Conservation (phyloP, 92 coral and sea anemone genomes). For the Diadumene lineata region DNA sequence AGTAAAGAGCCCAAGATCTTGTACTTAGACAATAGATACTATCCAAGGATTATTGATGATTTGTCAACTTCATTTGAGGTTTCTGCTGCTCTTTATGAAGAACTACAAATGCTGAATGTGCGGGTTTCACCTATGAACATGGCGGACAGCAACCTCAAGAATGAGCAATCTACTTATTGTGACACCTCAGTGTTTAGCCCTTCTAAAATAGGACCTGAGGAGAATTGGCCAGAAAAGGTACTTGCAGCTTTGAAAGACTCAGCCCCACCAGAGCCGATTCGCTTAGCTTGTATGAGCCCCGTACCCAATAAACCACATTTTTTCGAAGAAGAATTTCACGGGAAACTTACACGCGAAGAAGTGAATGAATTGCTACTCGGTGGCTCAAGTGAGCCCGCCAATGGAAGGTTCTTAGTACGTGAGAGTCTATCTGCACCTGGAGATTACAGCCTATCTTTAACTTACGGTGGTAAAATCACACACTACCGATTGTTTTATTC, state of each 20-base stretch:
- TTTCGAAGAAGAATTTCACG: conserved; percentile 95
- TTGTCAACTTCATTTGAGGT: not conserved
- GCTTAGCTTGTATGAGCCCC: conserved; percentile 92
- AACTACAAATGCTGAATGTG: conserved; percentile 39
- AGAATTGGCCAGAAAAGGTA: conserved; percentile 86
- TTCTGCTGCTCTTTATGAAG: not conserved
- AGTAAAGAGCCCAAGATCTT: conserved; percentile 3
- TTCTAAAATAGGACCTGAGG: conserved; percentile 25
- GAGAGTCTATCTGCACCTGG: conserved; percentile 94
- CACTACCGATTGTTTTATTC: conserved; percentile 85
- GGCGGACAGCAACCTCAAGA: conserved; percentile 34
- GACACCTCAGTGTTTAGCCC: conserved; percentile 30
- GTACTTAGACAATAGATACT: not conserved
- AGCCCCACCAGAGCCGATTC: conserved; percentile 96
- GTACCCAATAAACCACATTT: conserved; percentile 77
- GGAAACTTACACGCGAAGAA: conserved; percentile 85
- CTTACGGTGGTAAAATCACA: conserved; percentile 78
- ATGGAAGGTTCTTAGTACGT: conserved; percentile 92
- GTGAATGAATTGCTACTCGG: conserved; percentile 80
- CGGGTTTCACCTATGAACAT: conserved; percentile 43
- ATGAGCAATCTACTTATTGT: conserved; percentile 33
- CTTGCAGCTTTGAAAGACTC: conserved; percentile 79
- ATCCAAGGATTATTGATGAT: not conserved
- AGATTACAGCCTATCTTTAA: conserved; percentile 86
- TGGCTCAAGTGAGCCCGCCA: conserved; percentile 68